A percentile compares a stretch with the other conserved stretches of the same genome.
phyloP scores from a whole-genome alignment of 2,888 invertebrate genomes.

The Drosophila fungiperda region DNA sequence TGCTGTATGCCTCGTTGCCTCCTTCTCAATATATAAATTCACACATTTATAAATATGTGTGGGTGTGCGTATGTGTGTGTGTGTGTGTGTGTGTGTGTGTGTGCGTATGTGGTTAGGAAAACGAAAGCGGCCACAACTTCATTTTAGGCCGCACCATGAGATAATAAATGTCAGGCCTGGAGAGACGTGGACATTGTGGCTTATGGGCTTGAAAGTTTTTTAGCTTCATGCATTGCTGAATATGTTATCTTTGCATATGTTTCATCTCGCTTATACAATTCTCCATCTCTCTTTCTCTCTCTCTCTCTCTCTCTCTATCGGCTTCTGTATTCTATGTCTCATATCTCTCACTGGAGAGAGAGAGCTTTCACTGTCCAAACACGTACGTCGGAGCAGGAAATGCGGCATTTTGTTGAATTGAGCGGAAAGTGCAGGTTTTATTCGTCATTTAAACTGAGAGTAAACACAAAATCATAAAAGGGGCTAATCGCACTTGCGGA shows the following conservation, averaged over 20 bases:
- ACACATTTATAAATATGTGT: conserved; percentile 8
- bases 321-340: neutral
- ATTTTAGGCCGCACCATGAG: conserved; percentile 64
- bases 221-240: conserved; percentile 73
- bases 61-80: conserved; percentile 4
- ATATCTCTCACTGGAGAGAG: conserved; percentile 1
- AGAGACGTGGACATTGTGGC: conserved; percentile 80
- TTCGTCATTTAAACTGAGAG: conserved; percentile 39
- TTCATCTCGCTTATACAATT: conserved; percentile 13
- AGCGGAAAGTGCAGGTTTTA: conserved; percentile 51
- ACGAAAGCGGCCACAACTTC: conserved; percentile 54
- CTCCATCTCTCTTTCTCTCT: neutral
- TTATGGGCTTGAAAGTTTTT: conserved; percentile 74
- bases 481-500: neutral
- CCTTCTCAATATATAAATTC: conserved; percentile 7
- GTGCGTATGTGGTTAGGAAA: conserved; percentile 49
- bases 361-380: conserved; percentile 7
- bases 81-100: conserved; percentile 19
- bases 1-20: no score
- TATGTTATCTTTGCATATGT: conserved; percentile 68
- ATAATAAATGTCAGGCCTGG: conserved; percentile 78
- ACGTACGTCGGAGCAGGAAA: conserved; percentile 56
- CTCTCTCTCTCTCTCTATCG: neutral
- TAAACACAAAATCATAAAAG: conserved; percentile 32
- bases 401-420: conserved; percentile 63